phyloP scores from a whole-genome alignment of 1,140 invertebrate genomes.

The Procambarus virginalis region DNA sequence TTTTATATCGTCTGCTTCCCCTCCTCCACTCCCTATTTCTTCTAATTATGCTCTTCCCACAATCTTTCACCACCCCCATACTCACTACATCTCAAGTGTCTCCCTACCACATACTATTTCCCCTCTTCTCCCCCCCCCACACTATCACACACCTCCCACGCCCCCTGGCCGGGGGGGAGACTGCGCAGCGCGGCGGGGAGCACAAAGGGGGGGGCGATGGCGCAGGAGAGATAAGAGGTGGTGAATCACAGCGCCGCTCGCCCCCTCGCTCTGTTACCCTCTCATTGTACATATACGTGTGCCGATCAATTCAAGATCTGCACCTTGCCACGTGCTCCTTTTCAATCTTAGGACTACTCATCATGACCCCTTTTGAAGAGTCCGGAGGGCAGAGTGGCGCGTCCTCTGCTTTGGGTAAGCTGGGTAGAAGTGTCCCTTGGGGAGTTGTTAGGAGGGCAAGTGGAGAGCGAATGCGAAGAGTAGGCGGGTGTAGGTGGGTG shows the following conservation, averaged over 20 bases:
- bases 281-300: neutral
- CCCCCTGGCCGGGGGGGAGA: too few species aligned
- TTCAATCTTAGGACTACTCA: constrained; percentile 10
- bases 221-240: neutral
- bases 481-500: too few species aligned
- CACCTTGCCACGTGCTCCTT: neutral
- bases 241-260: neutral
- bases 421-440: neutral
- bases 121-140: neutral
- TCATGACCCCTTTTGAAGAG: neutral
- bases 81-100: neutral
- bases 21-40: neutral
- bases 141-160: neutral
- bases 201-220: neutral
- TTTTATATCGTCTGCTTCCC: neutral
- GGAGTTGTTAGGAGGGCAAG: constrained; percentile 11
- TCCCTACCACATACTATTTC: neutral
- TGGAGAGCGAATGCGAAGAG: constrained; percentile 4
- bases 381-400: neutral
- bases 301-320: constrained; percentile 1
- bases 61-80: neutral
- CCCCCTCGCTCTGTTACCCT: neutral
- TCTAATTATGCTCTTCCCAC: neutral
- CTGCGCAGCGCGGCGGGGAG: too few species aligned
- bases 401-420: constrained; percentile 6